Evolutionary conservation across 2,113 vertebrate genomes (phyloP).

Genomic region (Kobus ellipsiprymnus): DNA sequence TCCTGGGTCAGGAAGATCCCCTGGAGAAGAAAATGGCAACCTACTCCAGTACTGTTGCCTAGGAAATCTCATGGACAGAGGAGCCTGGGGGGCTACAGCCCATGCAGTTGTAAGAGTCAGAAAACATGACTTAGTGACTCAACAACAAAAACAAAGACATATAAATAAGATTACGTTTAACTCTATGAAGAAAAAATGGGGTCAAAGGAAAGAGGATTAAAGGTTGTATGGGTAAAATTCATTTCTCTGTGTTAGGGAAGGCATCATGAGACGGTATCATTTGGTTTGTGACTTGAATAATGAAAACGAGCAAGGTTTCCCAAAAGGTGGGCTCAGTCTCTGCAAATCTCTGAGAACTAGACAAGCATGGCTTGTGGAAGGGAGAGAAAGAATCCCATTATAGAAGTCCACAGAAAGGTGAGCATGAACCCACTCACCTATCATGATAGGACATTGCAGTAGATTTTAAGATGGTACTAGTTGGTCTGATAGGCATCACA

Average conservation of each 20-base stretch:
- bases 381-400: neutral
- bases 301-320: neutral
- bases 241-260: neutral
- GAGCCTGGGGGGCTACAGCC: neutral
- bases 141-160: neutral
- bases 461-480: neutral
- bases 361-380: neutral
- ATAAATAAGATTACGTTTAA: neutral
- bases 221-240: neutral
- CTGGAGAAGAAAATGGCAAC: neutral
- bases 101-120: neutral
- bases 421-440: neutral
- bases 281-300: neutral
- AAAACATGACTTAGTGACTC: neutral
- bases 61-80: neutral
- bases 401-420: neutral
- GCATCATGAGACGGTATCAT: too few species aligned
- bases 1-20: neutral
- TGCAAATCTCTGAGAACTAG: neutral
- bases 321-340: neutral
- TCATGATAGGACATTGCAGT: neutral
- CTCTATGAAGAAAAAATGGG: neutral
- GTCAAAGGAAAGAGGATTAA: neutral
- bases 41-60: neutral
- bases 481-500: fast-evolving